Evolutionary conservation across 2,797 vertebrate species (phyloP).

Genomic region (Sebastes dallii): DNA sequence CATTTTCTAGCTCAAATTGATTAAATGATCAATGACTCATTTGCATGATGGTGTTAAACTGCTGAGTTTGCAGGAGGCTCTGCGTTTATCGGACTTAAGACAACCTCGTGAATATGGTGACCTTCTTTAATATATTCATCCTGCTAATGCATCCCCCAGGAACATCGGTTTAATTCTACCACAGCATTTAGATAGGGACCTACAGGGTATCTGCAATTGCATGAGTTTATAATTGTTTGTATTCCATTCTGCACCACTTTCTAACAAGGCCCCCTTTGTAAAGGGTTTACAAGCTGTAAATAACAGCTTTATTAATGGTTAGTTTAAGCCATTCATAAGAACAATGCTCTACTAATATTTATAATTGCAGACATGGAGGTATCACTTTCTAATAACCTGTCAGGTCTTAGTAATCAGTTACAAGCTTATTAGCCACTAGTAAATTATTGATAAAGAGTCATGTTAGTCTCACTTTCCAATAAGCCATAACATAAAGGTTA

Average conservation of each 20-base stretch:
- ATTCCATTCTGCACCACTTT: not conserved
- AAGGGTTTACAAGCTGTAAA: not conserved
- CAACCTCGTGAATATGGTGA: slow-evolving; percentile 28
- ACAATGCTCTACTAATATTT: not conserved
- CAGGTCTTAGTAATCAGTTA: not conserved
- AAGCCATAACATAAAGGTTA: too few relatives aligned
- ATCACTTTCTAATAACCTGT: not conserved
- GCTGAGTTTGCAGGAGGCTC: slow-evolving; percentile 57
- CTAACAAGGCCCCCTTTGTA: not conserved
- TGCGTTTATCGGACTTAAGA: slow-evolving; percentile 17
- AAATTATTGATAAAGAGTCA: not conserved
- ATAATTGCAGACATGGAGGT: not conserved
- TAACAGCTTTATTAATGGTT: not conserved
- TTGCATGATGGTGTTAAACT: slow-evolving; percentile 39
- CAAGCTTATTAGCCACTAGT: not conserved
- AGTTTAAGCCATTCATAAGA: not conserved
- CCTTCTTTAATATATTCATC: slow-evolving; percentile 22
- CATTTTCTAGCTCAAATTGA: slow-evolving; percentile 51
- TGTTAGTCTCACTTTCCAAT: not conserved
- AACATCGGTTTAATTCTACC: not conserved
- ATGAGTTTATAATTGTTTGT: not conserved
- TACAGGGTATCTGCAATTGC: not conserved
- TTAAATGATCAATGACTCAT: slow-evolving; percentile 58
- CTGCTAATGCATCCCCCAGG: not conserved
- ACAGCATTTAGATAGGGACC: not conserved